Evolutionary conservation across 2,113 vertebrate genomes (phyloP), one percentile per base, ranked within the genome.

Genomic region (Empidonax alnorum): DNA sequence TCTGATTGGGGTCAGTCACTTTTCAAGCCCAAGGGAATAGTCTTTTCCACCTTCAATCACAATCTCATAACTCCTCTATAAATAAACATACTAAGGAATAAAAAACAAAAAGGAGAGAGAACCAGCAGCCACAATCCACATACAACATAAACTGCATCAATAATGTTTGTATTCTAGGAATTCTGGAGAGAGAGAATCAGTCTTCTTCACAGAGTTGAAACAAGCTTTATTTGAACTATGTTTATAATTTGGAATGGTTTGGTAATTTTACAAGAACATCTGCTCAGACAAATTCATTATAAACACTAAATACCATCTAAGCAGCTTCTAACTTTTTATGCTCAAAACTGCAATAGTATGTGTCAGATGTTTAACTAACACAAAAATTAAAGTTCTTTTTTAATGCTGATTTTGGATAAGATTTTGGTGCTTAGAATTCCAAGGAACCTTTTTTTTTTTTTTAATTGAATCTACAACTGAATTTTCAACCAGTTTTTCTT

Each of bases 1-100:
- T 69, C 35, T 91, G 93, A 96, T 88, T 95, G 78, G 44, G 73
- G 72, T 94, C 89, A 94, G 91, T 93, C 78, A 63, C 44, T 96
- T 97, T 89, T 87, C 78, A 97, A 96, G 88, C 82, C 46, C 79
- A 86, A 94, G 90, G 84, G 87, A 84, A 94, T 37, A 16, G 12
- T 93, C 44, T 90, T 87, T 76, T 97, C 96, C 46, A 90, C 83
- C 74, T 97, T 95, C 92, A 96, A 71, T 88, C 65, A 90, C 52
- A 84, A 58, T 74, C 87, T 44, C 42, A 87, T 75, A 96, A 94
- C 73, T 49, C 21, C n/a, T 6, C 72, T 63, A 92, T 88, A 93
- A 94, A 97, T 94, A 90, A 96, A 90, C 76, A 95, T 93, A 92
- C 17, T 23, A 84, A 79, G 19, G 24, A 58, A 94, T 33, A 42